Percentiles rank a stretch among this genome's conserved stretches.
These are phyloP conservation scores for Nansenia antarctica DNA, from an alignment of 2,113 vertebrate species.

Conservation along the genomic window DNA sequence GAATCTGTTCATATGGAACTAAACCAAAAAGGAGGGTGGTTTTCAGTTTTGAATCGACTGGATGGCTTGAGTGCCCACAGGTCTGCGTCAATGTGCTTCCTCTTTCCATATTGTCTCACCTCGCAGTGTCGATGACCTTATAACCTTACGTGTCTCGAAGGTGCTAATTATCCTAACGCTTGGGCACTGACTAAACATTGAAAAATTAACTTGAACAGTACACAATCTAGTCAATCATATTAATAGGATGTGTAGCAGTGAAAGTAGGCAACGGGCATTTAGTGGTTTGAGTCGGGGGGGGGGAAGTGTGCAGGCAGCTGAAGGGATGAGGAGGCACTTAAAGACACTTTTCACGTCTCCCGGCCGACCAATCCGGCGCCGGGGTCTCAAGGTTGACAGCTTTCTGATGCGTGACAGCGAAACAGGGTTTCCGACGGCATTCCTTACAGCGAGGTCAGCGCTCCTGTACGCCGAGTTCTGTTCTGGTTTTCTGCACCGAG, in stretches of 20 bases:
- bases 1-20: too few species aligned
- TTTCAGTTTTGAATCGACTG: neutral
- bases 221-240: neutral
- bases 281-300: constrained; percentile 4
- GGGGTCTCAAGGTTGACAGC: constrained; percentile 51
- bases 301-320: neutral
- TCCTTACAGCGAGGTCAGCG: constrained; percentile 49
- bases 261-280: neutral
- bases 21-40: neutral
- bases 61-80: neutral
- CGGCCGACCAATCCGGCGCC: constrained; percentile 12
- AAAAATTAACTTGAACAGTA: neutral
- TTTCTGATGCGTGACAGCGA: constrained; percentile 54
- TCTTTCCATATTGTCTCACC: too few species aligned
- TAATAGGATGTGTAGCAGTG: neutral
- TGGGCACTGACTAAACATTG: too few species aligned
- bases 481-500: constrained; percentile 13
- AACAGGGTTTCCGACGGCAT: constrained; percentile 26
- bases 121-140: too few species aligned
- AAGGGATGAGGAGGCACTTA: neutral
- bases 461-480: neutral
- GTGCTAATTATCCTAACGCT: too few species aligned
- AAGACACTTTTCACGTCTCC: constrained; percentile 25
- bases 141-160: too few species aligned
- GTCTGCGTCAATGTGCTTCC: too few species aligned